Base-by-base conservation (phyloP, 2,113 vertebrate genomes). In the Phainopepla nitens region DNA sequence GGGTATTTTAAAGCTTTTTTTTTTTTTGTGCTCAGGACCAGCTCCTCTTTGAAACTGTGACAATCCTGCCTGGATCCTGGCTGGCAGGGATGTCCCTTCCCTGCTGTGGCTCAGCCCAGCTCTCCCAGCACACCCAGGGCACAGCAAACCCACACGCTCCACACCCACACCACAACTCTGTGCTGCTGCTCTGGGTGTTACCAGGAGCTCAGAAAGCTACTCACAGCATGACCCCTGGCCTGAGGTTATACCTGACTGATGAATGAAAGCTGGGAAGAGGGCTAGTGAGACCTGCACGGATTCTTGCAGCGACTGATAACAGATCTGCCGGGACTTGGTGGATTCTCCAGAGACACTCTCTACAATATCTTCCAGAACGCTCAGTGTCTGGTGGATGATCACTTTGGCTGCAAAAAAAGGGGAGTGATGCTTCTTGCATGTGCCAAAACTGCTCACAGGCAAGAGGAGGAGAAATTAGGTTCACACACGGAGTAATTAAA, bases 271-370 rank as follows among this genome's bases (percentile, higher is more conserved):
- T 75, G 99, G 99, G 96, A 99, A 99, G 95, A 99, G 99, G 93
- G 98, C 98, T 89, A 99, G 98, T 50, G 99, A 99, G 96, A 99
- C 99, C 98, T 99, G 99, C 91, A 99, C 99, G 3, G 99, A 99
- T 93, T 99, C 99, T 98, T 99, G 99, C 87, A 99, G 98, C 6
- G 99, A 99, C 98, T 99, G 99, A 94, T 99, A 99, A 96, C 99
- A 99, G 97, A 99, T 99, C 98, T 99, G 99, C 15, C 99, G 99
- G 23, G 99, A 99, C 97, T 99, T 99, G 92, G 99, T 99, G 92
- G 99, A 98, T 93, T 99, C 99, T 78, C 99, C 98, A 12, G 99
- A 99, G 91, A 99, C 98, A 90, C 98, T 99, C 96, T 99, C 98
- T 85, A 99, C 99, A 4, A 99, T 97, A 62, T 99, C 99, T 97